Evolutionary conservation across 2,113 vertebrate genomes (phyloP).

Genomic region (Plestiodon gilberti): DNA sequence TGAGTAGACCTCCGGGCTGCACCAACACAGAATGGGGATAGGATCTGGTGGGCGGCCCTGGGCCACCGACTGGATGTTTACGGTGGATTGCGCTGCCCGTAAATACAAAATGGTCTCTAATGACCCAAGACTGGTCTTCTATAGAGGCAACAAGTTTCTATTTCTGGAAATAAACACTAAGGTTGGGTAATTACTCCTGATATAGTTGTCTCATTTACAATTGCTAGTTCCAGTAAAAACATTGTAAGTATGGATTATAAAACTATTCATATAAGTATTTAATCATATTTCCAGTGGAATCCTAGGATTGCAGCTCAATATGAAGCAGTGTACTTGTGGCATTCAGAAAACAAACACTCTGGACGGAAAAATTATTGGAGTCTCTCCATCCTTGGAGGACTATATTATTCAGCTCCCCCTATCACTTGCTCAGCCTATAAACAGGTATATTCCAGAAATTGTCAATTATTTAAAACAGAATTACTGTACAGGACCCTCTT

Average conservation of each 20-base stretch:
- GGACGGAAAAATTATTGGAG: not conserved
- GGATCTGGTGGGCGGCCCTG: too few species aligned
- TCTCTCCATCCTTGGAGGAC: not conserved
- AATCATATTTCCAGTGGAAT: not conserved
- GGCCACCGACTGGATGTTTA: too few species aligned
- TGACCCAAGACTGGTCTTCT: not conserved
- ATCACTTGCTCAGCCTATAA: not conserved
- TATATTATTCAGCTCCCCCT: not conserved
- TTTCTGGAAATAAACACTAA: not conserved
- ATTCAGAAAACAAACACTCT: not conserved
- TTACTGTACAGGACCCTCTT: not conserved
- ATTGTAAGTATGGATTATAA: not conserved
- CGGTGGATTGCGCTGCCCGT: too few species aligned
- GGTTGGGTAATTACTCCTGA: not conserved
- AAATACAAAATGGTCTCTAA: not conserved
- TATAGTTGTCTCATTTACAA: not conserved
- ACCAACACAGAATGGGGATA: too few species aligned
- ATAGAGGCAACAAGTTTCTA: not conserved
- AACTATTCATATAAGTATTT: too few species aligned
- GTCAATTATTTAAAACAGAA: not conserved
- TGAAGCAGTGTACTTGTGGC: not conserved
- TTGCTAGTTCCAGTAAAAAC: not conserved
- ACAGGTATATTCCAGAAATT: not conserved
- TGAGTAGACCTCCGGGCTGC: too few species aligned
- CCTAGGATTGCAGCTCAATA: not conserved